phyloP scores from a whole-genome alignment of 2,113 vertebrate genomes.

The Heterotis niloticus region DNA sequence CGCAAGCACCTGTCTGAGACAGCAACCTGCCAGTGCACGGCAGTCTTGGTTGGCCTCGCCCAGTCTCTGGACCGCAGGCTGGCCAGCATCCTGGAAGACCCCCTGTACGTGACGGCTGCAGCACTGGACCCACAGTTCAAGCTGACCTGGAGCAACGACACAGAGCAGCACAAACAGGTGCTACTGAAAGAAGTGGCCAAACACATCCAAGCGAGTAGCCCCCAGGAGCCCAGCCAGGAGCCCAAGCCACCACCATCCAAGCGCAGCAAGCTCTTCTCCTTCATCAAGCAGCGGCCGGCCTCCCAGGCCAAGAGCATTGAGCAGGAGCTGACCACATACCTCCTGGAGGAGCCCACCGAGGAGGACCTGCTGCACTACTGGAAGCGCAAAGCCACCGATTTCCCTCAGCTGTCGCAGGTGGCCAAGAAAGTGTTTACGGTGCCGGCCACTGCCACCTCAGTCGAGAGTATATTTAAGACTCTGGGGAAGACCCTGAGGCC shows the following conservation, averaged over 20 bases:
- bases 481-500: conserved; percentile 51
- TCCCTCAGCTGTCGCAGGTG: conserved; percentile 65
- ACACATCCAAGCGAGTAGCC: conserved; percentile 50
- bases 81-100: conserved; percentile 63
- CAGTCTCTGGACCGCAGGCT: conserved; percentile 61
- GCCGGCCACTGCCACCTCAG: conserved; percentile 62
- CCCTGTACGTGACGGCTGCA: conserved; percentile 67
- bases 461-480: conserved; percentile 61
- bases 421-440: conserved; percentile 69
- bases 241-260: conserved; percentile 55
- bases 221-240: conserved; percentile 50
- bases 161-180: conserved; percentile 69
- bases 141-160: conserved; percentile 72
- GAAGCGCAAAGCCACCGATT: conserved; percentile 69
- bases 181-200: conserved; percentile 65
- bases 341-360: conserved; percentile 68
- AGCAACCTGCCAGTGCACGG: conserved; percentile 56
- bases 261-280: conserved; percentile 70
- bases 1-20: conserved; percentile 70
- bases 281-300: conserved; percentile 69
- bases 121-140: conserved; percentile 73
- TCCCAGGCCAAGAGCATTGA: conserved; percentile 69
- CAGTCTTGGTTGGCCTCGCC: conserved; percentile 55
- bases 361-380: conserved; percentile 71
- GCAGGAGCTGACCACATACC: conserved; percentile 66